Base-by-base conservation (phyloP, 2,113 vertebrate species). In the Nestor notabilis region DNA sequence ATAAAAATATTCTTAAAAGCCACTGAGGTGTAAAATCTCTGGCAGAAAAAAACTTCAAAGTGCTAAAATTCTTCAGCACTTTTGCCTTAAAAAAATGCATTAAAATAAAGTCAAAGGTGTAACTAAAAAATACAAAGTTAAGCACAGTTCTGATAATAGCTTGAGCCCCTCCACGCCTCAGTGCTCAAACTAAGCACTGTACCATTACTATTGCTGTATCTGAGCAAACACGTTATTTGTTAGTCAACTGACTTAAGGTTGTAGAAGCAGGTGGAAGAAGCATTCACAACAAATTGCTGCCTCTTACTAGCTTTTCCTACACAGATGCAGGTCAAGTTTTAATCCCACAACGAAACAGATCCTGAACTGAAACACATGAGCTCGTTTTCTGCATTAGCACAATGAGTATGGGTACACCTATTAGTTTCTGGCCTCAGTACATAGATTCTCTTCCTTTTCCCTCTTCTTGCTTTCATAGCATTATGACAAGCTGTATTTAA, bases 1-100 rank as follows among this genome's bases (percentile, higher is more conserved):
- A 89, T 93, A 96, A 96, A 95, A 83, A 89, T 83, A 90, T 61
- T 93, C 84, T 94, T 96, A 92, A 97, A 96, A 95, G 85, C 80
- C 95, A 92, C 55, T 35, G 92, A 91, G 41, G 77, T 91, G 47
- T 93, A 95, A 97, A 94, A 94, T 78, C 78, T 85, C 83, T 93
- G 91, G 71, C 91, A 96, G 37, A 89, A 85, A 94, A 39, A n/a
- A 58, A 10, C 33, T 17, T 56, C 29, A 74, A 88, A 69, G 93
- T 90, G 75, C 52, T 94, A 83, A 86, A 95, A 95, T 81, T 84
- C 72, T 87, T 79, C 93, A 56, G 61, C 19, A 79, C 41, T 79
- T 69, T 12, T 82, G 41, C 72, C 31, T 83, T 89, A 84, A 95
- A 94, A 91, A 91, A 72, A 71, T 9, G 50, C 39, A 92, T 63